A percentile compares a stretch with the other conserved stretches of the same genome.
Conservation (phyloP, 2,797 vertebrate species). For the Heliangelus exortis region DNA sequence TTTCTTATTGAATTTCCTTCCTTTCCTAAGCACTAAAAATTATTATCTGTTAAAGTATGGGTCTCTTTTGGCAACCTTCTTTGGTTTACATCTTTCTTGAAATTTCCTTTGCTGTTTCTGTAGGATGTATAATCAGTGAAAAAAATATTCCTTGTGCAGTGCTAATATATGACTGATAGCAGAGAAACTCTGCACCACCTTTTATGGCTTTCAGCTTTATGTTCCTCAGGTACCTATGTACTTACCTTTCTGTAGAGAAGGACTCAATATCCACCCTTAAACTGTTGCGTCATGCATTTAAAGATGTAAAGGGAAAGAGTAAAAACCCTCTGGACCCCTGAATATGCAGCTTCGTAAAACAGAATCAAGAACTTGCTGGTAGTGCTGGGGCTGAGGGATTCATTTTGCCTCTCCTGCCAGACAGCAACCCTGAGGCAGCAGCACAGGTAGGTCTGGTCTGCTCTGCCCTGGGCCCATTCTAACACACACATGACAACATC, state of each 20-base stretch:
- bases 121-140: neutral
- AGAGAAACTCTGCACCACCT: neutral
- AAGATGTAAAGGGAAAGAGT: neutral
- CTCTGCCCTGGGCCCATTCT: neutral
- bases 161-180: no score
- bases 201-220: neutral
- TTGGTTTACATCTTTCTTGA: neutral
- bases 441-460: neutral
- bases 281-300: no score
- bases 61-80: neutral
- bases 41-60: neutral
- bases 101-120: neutral
- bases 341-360: neutral
- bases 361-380: neutral
- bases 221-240: neutral
- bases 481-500: neutral
- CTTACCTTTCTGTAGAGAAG: neutral
- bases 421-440: neutral
- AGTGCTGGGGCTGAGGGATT: neutral
- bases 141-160: neutral
- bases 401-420: neutral
- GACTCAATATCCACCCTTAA: neutral
- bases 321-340: rapidly evolving
- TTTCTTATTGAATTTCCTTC: neutral
- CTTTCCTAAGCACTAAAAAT: neutral